A percentile compares a stretch with the other conserved stretches of the same genome.
phyloP scores from a whole-genome alignment of 2,113 vertebrate species.

The Neogale vison region DNA sequence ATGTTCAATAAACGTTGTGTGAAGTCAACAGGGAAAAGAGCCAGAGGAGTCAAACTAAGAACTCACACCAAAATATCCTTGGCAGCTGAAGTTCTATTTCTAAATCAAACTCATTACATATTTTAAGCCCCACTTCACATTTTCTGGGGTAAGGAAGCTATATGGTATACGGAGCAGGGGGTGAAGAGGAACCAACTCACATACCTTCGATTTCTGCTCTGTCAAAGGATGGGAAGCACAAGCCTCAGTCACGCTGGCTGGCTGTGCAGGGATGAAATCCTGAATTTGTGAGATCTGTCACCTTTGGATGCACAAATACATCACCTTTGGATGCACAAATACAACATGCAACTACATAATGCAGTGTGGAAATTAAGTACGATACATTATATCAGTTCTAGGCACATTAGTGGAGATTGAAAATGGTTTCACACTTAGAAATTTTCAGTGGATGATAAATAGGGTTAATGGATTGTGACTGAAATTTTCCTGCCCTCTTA shows the following conservation, averaged over 20 bases:
- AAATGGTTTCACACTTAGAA: conserved; percentile 69
- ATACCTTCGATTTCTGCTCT: neutral
- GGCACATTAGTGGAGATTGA: conserved; percentile 61
- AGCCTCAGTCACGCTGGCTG: neutral
- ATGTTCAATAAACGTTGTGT: conserved; percentile 15
- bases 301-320: conserved; percentile 57
- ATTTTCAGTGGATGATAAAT: conserved; percentile 75
- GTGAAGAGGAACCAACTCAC: neutral
- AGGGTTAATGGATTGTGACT: conserved; percentile 72
- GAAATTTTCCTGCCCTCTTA: conserved; percentile 66
- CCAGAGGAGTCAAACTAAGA: neutral
- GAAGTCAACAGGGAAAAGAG: conserved; percentile 14
- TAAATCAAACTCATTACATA: neutral
- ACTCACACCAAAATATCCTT: neutral
- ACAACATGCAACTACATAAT: conserved; percentile 46
- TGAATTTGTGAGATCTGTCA: conserved; percentile 41
- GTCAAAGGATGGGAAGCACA: neutral
- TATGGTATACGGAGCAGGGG: neutral
- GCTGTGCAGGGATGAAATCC: neutral
- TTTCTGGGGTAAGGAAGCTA: neutral
- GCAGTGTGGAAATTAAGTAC: conserved; percentile 68
- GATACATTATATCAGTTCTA: conserved; percentile 45
- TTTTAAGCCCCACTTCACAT: neutral
- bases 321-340: conserved; percentile 56
- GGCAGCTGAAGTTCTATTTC: neutral